Evolutionary conservation across 2,797 vertebrate genomes (phyloP), one percentile per base, ranked within the genome.

Genomic region (Esox masquinongy): DNA sequence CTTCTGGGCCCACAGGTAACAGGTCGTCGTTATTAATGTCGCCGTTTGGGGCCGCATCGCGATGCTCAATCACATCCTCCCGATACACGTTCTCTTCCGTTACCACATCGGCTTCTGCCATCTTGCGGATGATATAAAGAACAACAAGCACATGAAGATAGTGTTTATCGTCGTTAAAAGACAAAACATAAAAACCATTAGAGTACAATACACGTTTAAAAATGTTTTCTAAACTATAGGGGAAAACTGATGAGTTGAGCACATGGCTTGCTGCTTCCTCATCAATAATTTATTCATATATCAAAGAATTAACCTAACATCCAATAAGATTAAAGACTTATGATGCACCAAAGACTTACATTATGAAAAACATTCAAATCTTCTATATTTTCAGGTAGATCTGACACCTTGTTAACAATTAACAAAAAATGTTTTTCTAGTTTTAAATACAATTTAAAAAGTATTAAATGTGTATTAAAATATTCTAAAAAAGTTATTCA

Each of bases 21-120:
- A 90, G 66, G 74, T 89, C 82, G 2, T 92, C 88, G 0, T 73
- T 11, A 24, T 92, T 88, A 0, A 74, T 9, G 31, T 1, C 56
- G 0, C 84, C 92, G 68, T 82, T 84, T 34, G 85, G 85, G 5
- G 83, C 79, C 14, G 29, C 82, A 24, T 2, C 9, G 5, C 66
- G 16, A 3, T 77, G n/a, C n/a, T 83, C 88, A 0, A 49, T 77
- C 19, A 83, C 88, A 0, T 59, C 78, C 0, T 89, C 87, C 0
- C 3, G 6, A 3, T 86, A 81, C 39, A 87, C 0, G 22, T 86
- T 36, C 0, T 87, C 85, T 26, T 92, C 92, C 17, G 59, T n/a
- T 47, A 47, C 43, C 12, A 47, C 43, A 1, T 84, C 80, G 43
- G 68, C 47, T 81, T 85, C 89, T 83, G 92, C 94, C 93, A 94